Evolutionary conservation across 2,113 vertebrate genomes (phyloP).

Genomic region (Empidonax alnorum): DNA sequence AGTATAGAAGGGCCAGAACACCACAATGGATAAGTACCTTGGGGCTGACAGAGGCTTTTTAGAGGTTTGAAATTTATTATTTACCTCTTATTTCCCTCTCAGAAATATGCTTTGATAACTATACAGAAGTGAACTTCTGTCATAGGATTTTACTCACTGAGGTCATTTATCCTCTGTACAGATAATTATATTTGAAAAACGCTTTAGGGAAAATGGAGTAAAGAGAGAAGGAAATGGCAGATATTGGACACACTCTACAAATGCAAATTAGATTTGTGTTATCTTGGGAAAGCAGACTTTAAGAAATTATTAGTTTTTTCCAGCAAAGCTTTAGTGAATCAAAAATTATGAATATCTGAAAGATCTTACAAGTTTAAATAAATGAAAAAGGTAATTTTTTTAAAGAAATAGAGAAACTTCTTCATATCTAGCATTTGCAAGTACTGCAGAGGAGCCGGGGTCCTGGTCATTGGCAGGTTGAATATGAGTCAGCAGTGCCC

Average conservation of each 20-base stretch:
- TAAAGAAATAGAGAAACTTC: neutral
- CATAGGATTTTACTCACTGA: neutral
- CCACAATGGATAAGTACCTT: neutral
- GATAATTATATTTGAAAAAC: neutral
- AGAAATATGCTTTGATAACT: neutral
- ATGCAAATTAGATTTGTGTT: neutral
- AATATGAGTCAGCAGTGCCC: neutral
- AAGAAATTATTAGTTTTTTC: neutral
- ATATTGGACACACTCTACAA: neutral
- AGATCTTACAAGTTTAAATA: neutral
- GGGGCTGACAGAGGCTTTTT: neutral
- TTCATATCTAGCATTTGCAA: neutral
- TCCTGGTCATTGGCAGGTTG: neutral
- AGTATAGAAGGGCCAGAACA: neutral
- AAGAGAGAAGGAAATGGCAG: neutral
- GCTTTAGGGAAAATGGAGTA: neutral
- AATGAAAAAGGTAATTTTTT: neutral
- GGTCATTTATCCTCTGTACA: neutral
- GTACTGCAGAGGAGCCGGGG: neutral
- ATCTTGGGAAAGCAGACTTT: neutral
- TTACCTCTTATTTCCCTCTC: neutral
- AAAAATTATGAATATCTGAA: neutral
- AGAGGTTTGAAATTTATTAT: neutral
- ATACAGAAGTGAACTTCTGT: neutral
- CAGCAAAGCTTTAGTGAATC: neutral